Base-by-base conservation (phyloP, 2,797 vertebrate species). In the Zalophus californianus region DNA sequence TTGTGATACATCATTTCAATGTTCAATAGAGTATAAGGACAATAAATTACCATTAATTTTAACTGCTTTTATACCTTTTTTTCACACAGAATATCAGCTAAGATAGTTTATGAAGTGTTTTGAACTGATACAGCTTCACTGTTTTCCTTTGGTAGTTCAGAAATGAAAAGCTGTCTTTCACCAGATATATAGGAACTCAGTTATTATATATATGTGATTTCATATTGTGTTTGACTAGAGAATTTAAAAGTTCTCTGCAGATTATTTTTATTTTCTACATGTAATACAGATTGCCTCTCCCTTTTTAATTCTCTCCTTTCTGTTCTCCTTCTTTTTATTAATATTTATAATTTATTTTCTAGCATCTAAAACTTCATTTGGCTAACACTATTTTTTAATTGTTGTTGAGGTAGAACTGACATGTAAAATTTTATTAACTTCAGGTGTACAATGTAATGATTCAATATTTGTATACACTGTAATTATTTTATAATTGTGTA, bases 341-440 rank as follows among this genome's bases (percentile, higher is more conserved):
- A 85, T 82, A 78, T 88, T 92, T 96, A 73, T 44, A 84, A 92
- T 85, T 77, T 9, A 86, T 72, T 92, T 75, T 85, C 32, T 58
- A 94, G 15, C 56, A 66, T 66, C 23, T 50, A 73, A 96, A 85
- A 84, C 48, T 84, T 1, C 14, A 38, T 21, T 77, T 87, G 0
- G 1, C 84, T 94, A 27, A 92, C 1, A 0, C 0, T n/a, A 35
- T 35, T 32, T 41, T 68, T 68, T 23, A 73, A 27, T 27, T 64
- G 13, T 41, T 73, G 48, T 78, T 54, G 48, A 78, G 48, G 50
- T 78, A 54, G 29, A 78, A 13, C 18, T n/a, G 32, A 54, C 50
- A 68, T 56, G 21, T 29, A 68, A 35, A 20, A 35, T n/a, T 54
- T 23, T n/a, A 78, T 54, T 78, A 52, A 21, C 21, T 78, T 52